Conservation (phyloP, 1,140 invertebrate species). For the Thalassaphorura encarpata region DNA sequence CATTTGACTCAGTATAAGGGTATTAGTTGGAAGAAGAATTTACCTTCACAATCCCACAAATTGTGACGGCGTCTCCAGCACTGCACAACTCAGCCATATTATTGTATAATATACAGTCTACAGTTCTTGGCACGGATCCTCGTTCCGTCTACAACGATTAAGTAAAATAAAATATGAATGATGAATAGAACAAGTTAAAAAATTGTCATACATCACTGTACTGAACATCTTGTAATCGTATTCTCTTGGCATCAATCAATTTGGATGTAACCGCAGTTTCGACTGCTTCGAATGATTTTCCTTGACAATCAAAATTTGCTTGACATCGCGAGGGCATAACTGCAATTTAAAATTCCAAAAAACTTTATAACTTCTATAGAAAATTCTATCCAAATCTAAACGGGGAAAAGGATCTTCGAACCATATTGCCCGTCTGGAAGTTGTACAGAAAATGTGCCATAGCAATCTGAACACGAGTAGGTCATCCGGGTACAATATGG, state of each 20-base stretch:
- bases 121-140: conserved; percentile 68
- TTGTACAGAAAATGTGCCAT: conserved; percentile 47
- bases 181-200: not conserved
- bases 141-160: conserved; percentile 46
- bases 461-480: conserved; percentile 65
- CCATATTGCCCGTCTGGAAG: conserved; percentile 52
- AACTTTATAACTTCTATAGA: no score
- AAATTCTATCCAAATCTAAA: no score
- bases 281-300: conserved; percentile 51
- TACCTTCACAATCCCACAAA: conserved; percentile 77
- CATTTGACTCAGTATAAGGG: not conserved
- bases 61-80: conserved; percentile 76
- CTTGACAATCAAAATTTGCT: conserved; percentile 44
- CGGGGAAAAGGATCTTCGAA: no score
- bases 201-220: conserved; percentile 42
- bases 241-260: conserved; percentile 63
- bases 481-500: conserved; percentile 63
- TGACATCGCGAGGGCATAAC: no score
- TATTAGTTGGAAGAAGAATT: conserved; percentile 31
- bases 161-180: conserved; percentile 3
- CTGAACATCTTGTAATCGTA: conserved; percentile 67
- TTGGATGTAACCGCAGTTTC: conserved; percentile 51
- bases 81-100: conserved; percentile 78
- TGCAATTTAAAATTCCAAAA: no score
- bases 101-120: conserved; percentile 75